Percentiles rank a stretch among this genome's conserved stretches.
Conservation (phyloP, 2,113 vertebrate genomes). For the Suncus etruscus region DNA sequence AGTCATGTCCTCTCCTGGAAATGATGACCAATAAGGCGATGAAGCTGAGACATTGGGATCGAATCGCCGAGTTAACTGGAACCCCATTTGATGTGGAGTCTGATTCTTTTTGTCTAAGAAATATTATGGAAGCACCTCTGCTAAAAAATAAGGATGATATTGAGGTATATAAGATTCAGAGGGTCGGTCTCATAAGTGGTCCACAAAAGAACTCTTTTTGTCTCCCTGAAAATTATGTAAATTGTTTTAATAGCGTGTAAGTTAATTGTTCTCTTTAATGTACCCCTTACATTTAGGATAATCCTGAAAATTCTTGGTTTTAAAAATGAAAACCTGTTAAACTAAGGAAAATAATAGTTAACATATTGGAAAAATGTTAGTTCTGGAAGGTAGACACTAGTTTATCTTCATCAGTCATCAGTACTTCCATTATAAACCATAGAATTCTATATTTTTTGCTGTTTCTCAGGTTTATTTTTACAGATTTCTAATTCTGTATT, state of each 20-base stretch:
- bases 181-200: not conserved
- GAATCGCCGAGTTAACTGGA: constrained; percentile 87
- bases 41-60: constrained; percentile 89
- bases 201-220: constrained; percentile 5
- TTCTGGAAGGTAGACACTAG: not conserved
- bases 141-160: constrained; percentile 89
- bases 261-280: not conserved
- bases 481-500: too few species aligned
- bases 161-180: constrained; percentile 81
- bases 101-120: constrained; percentile 87
- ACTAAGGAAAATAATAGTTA: not conserved
- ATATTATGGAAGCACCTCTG: constrained; percentile 90
- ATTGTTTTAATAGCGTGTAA: not conserved
- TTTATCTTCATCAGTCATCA: not conserved
- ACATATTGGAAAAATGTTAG: not conserved
- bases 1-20: constrained; percentile 88
- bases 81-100: constrained; percentile 88
- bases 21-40: constrained; percentile 90
- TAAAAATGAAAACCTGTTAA: not conserved
- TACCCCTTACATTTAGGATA: not conserved
- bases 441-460: not conserved
- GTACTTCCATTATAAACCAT: not conserved
- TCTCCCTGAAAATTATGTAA: constrained; percentile 16
- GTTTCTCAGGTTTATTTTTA: too few species aligned
- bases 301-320: constrained; percentile 13